Conservation (phyloP, 2,888 invertebrate species). For the Melinaea menophilus region DNA sequence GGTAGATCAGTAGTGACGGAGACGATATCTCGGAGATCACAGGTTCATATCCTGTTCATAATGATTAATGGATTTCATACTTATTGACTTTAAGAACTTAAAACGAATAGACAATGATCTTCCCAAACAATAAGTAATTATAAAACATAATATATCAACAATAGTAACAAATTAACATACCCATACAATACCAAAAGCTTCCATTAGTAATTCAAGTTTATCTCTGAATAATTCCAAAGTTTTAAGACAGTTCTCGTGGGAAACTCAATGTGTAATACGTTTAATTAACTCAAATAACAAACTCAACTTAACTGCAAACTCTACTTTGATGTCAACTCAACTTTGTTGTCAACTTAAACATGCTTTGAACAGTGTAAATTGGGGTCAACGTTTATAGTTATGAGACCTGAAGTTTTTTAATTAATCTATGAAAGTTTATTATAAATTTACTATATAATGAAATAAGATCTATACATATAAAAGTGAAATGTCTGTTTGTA, state of each 20-base stretch:
- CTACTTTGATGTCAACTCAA: not conserved
- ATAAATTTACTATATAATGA: too few relatives aligned
- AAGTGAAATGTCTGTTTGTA: too few relatives aligned
- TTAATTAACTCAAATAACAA: conserved; percentile 18
- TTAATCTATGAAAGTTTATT: too few relatives aligned
- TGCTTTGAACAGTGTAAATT: not conserved
- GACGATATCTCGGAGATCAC: too few relatives aligned
- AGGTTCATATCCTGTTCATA: too few relatives aligned
- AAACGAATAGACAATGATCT: too few relatives aligned
- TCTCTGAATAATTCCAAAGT: not conserved
- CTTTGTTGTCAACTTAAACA: conserved; percentile 2
- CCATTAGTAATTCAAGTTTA: not conserved
- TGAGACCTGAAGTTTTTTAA: too few relatives aligned
- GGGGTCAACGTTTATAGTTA: not conserved
- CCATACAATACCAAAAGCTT: not conserved
- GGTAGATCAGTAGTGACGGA: too few relatives aligned
- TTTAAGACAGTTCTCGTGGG: not conserved
- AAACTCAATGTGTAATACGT: conserved; percentile 14
- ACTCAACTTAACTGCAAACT: not conserved
- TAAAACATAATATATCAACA: not conserved
- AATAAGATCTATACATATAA: too few relatives aligned
- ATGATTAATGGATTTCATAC: too few relatives aligned
- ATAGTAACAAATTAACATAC: not conserved
- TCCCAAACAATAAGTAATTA: too few relatives aligned
- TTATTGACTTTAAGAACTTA: too few relatives aligned